Evolutionary conservation across 1,140 invertebrate genomes (phyloP), one percentile per base, ranked within the genome.

Genomic region (Anastrepha obliqua): DNA sequence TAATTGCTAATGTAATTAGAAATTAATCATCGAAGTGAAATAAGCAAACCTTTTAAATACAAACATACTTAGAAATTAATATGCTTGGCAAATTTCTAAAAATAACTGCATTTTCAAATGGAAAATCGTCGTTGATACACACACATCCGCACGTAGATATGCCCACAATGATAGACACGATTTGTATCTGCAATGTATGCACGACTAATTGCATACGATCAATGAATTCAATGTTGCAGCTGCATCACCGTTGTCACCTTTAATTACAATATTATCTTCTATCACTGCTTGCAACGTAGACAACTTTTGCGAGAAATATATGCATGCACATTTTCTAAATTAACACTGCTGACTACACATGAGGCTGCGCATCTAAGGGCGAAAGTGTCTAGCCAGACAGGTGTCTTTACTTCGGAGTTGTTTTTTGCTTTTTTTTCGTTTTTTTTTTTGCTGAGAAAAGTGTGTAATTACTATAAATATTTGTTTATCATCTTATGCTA

Each of bases 241-340:
- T 47, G 70, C 70, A 74, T 70, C 39, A 70, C 65, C 29, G 1
- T 15, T 42, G 65, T 42, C 39, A 51, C 6, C 47, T 11, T 29
- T 74, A 74, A 74, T 74, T 74, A 13, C n/a, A 47, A 13, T 7
- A n/a, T 74, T 74, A 74, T 74, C 42, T 44, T 74, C 44, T 74
- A 74, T 74, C 70, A 74, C 44, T 42, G 29, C 44, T 74, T 5
- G 13, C 70, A 11, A 13, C 44, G 17, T 13, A 74, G n/a, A 0
- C 13, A 74, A 74, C 47, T 74, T 42, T 42, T 42, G 65, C 65
- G 11, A 11, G 9, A 67, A 39, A 15, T 74, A 47, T 5, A 74
- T n/a, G 8, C 13, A 42, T 13, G 13, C 4, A 74, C 47, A 13
- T 42, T 17, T 47, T 13, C 17, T 39, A 29, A 74, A 47, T 44